Conservation (phyloP, 1,140 invertebrate genomes). For the Cepaea nemoralis region DNA sequence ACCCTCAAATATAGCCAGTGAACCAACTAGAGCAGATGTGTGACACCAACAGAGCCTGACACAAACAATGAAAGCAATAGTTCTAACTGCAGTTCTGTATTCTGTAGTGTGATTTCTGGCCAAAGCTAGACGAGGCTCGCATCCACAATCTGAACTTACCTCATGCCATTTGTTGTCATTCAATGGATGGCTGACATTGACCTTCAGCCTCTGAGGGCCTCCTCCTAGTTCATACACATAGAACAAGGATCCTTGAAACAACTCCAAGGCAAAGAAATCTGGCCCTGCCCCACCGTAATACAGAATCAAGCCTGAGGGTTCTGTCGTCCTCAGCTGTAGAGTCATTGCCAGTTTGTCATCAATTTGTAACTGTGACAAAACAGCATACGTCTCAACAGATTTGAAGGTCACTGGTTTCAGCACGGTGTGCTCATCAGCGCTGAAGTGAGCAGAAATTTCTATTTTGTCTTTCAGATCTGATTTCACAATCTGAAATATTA, state of each 20-base stretch:
- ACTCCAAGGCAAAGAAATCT: slow-evolving; percentile 69
- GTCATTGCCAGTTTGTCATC: slow-evolving; percentile 91
- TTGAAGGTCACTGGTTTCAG: slow-evolving; percentile 93
- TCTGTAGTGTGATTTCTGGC: too few species aligned
- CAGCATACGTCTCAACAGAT: slow-evolving; percentile 90
- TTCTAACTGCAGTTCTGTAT: too few species aligned
- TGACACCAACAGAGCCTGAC: too few species aligned
- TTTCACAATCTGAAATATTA: slow-evolving; percentile 76
- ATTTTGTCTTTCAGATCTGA: slow-evolving; percentile 75
- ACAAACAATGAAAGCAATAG: too few species aligned
- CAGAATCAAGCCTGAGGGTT: slow-evolving; percentile 63
- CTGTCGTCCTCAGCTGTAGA: slow-evolving; percentile 80
- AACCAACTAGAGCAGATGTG: too few species aligned
- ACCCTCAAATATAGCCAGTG: too few species aligned
- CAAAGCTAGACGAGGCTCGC: too few species aligned
- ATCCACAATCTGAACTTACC: slow-evolving; percentile 74
- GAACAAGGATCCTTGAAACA: slow-evolving; percentile 65
- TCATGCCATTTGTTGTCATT: slow-evolving; percentile 96
- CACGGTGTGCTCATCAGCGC: slow-evolving; percentile 54
- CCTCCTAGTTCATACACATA: slow-evolving; percentile 69
- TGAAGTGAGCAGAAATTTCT: slow-evolving; percentile 81
- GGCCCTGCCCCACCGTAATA: slow-evolving; percentile 62
- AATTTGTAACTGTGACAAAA: slow-evolving; percentile 87
- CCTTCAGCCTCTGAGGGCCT: slow-evolving; percentile 58
- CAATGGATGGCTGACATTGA: slow-evolving; percentile 74